Evolutionary conservation across 2,888 invertebrate genomes (phyloP), one percentile per base, ranked within the genome.

Genomic region (Tiliacea aurago): DNA sequence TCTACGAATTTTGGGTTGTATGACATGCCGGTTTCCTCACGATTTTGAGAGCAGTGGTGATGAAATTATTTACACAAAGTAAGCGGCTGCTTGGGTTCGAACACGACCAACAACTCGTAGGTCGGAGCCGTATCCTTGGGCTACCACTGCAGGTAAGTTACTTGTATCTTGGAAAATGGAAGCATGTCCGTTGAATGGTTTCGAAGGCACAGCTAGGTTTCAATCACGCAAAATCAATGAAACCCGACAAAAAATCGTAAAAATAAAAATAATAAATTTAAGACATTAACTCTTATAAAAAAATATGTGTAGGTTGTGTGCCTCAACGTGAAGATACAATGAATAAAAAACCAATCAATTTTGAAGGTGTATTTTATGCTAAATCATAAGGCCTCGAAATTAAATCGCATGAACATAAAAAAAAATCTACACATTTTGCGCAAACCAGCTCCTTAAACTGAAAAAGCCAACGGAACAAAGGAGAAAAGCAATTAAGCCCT

Each of bases 401-500:
- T 3, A 53, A 69, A 63, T 43, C 23, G 11, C 55, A 33, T 45
- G 13, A 61, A 33, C 4, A 33, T 58, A 65, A 62, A 18, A 53
- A 6, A 63, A 28, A 18, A 45, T 66, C n/a, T 43, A 28, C n/a
- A 13, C 4, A 6, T 67, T 77, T 66, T 51, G 62, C 15, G 20
- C 45, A 58, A 65, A 67, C 41, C 47, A 53, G 47, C 10, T 47
- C 63, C 55, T 28, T 41, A 28, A 70, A 23, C 47, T 51, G n/a
- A 70, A 73, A 53, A 74, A 65, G 58, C 37, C 23, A 55, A 70
- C 33, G 11, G 51, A 81, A 76, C 65, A 75, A 76, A 77, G 68
- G 37, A 76, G 76, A 79, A 77, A 62, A 81, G 64, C 68, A 86
- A 86, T 86, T 86, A 84, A 86, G 83, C 72, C 64, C 70, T 73